phyloP scores from a whole-genome alignment of 1,140 invertebrate species.

The Drosophila bocki region DNA sequence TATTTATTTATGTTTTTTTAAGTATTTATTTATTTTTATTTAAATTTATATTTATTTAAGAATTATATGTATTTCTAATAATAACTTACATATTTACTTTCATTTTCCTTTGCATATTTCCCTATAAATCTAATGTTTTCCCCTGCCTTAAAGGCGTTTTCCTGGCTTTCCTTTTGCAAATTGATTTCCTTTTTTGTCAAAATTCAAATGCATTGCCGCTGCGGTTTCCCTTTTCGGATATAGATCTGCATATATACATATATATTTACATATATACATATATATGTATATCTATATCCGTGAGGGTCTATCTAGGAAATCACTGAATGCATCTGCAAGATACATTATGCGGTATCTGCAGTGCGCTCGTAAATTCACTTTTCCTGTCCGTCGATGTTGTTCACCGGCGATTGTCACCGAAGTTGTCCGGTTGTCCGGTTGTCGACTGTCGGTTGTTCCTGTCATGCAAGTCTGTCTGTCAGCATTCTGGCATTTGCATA shows the following conservation, averaged over 20 bases:
- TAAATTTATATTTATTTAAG: neutral
- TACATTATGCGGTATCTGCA: conserved; percentile 81
- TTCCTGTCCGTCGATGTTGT: conserved; percentile 40
- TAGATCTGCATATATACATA: neutral
- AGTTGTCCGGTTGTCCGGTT: conserved; percentile 9
- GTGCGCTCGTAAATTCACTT: conserved; percentile 75
- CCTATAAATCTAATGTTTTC: neutral
- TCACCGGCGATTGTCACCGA: conserved; percentile 13
- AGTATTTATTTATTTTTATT: no score
- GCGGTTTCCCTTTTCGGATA: conserved; percentile 34
- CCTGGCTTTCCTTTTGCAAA: conserved; percentile 19
- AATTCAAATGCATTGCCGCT: conserved; percentile 33
- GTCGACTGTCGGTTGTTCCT: conserved; percentile 39
- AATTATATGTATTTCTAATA: neutral
- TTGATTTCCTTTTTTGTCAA: conserved; percentile 30
- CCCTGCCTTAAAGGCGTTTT: neutral
- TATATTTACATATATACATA: neutral
- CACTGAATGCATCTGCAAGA: conserved; percentile 56
- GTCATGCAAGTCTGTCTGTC: conserved; percentile 67
- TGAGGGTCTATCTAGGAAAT: conserved; percentile 13
- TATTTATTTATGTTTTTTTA: no score
- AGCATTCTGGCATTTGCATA: conserved; percentile 58
- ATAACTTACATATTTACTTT: neutral
- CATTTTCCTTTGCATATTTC: neutral
- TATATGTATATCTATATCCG: neutral